Base-by-base conservation (phyloP, 1,140 invertebrate species). In the Magallana ariakensis region DNA sequence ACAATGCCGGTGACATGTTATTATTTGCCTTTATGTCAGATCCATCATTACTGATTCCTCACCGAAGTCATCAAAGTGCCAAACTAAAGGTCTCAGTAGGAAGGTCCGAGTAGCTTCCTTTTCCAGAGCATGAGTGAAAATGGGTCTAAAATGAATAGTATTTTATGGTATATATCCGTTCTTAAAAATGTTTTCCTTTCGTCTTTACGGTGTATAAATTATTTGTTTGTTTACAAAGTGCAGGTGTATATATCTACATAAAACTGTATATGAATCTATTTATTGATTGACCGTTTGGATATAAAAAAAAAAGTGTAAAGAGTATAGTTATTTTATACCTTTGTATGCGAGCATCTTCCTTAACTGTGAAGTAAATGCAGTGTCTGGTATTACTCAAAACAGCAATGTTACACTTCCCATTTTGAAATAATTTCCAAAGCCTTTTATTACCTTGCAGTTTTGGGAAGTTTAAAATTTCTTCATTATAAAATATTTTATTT, bases 21-120 rank as follows among this genome's bases (percentile, higher is more conserved):
- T 75, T 75, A 75, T 75, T 75, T 75, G 66, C 66, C 9, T 75
- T 75, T 75, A 75, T 75, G 66, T 75, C 66, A 26, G 22, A 75
- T 75, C 33, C 66, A 75, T 75, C 66, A 75, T 75, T 26, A 75
- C 33, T 26, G 66, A 75, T 75, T 75, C 66, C 66, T 75, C 26
- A 19, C 66, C 66, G 66, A 75, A 75, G 22, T 75, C 66, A 75
- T 75, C 66, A 75, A 75, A 75, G 66, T 75, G 66, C 66, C 66
- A 75, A 75, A 75, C 22, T 26, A 33, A 75, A 26, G 22, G 33
- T 19, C 9, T 75, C 11, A 33, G 66, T 75, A 26, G 33, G 22
- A 26, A 19, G 66, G 33, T 46, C 22, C 11, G 1, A 75, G 19
- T 13, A 26, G 11, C 66, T 33, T 75, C 33, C 33, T 16, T 60